These are phyloP conservation scores for Lycaon pictus DNA, from an alignment of 2,113 vertebrate genomes.

Conservation along the genomic window DNA sequence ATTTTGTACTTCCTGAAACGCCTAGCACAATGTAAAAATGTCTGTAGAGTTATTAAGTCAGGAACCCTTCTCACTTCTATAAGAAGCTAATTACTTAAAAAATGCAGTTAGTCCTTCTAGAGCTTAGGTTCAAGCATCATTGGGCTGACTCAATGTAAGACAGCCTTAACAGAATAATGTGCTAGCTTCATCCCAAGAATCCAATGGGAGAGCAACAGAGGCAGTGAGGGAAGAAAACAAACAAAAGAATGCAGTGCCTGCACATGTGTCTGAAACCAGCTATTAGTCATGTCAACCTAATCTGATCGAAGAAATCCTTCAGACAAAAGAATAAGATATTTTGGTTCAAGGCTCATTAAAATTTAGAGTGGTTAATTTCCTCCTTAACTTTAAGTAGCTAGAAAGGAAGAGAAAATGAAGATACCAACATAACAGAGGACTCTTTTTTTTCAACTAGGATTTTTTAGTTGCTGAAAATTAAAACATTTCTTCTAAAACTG, in stretches of 20 bases:
- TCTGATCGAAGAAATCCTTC: background rate
- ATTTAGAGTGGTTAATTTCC: slow-evolving; percentile 41
- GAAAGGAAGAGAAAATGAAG: slow-evolving; percentile 38
- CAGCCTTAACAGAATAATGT: background rate
- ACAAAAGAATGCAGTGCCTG: background rate
- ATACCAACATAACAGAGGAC: background rate
- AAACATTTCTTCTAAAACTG: slow-evolving; percentile 18
- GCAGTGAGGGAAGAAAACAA: background rate
- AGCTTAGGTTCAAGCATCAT: background rate
- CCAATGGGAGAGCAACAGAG: background rate
- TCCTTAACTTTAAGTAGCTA: slow-evolving; percentile 25
- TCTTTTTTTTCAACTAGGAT: background rate
- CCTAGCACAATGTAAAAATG: background rate
- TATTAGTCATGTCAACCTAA: background rate
- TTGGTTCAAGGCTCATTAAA: slow-evolving; percentile 44
- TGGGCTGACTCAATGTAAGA: background rate
- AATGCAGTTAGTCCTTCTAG: background rate
- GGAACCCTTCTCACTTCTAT: background rate
- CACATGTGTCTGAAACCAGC: background rate
- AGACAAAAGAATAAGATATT: background rate
- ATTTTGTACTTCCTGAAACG: background rate
- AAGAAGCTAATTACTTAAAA: background rate
- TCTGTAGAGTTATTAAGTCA: background rate
- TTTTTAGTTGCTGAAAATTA: background rate
- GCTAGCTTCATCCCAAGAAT: background rate